Evolutionary conservation across 2,888 invertebrate genomes (phyloP), one percentile per base, ranked within the genome.

Genomic region (Crematogaster levior): DNA sequence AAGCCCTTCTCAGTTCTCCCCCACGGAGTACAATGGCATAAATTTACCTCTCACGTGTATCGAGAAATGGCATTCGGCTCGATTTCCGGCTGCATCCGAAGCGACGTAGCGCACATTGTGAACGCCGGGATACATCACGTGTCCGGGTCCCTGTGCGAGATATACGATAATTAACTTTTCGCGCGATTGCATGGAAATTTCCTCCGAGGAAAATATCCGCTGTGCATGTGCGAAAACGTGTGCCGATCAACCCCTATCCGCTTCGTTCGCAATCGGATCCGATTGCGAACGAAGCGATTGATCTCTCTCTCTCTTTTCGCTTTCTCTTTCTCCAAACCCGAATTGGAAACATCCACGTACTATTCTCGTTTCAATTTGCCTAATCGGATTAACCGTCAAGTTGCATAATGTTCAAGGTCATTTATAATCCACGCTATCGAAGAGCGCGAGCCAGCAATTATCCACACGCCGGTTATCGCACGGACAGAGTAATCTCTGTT

Each of bases 21-120:
- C 9, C 21, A 63, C 53, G 81, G 85, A 81, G 84, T 87, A 90
- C 86, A 88, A 82, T 87, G 80, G 86, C 88, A 89, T 87, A 88
- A 90, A 90, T 93, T 92, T 93, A 96, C 96, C 95, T 94, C 95
- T 95, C 70, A 97, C 95, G 85, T 95, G 95, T 83, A 97, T 95
- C 27, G 95, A 95, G 93, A 97, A 97, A 90, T 95, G 96, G 92
- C 97, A 97, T 86, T 95, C 95, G 65, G 96, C 96, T 87, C 95
- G 95, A 91, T 96, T 95, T 66, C 96, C 96, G 88, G 96, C 95
- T 37, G 95, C 95, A 91, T 96, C 97, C 85, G 95, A 96, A 24
- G 96, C 97, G 84, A 96, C 95, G 90, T 97, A 97, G 81, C 95
- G 95, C 27, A 97, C 95, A 75, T 96, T 95, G 92, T 97, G 96